Percentiles rank a stretch among this genome's conserved stretches.
phyloP scores from a whole-genome alignment of 2,888 invertebrate genomes.

The Troides oblongomaculatus region DNA sequence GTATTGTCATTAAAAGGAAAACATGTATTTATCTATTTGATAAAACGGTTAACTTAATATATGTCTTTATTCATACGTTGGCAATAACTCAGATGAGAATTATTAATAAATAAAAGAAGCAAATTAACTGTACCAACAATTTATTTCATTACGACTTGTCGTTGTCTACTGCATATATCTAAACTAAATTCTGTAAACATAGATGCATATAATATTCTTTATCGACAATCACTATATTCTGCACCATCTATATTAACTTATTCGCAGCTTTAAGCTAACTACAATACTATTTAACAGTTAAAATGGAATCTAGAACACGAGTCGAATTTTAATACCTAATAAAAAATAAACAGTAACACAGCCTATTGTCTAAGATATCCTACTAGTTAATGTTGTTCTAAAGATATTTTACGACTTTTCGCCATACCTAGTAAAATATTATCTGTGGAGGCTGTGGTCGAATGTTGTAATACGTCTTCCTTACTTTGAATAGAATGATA shows the following conservation, averaged over 20 bases:
- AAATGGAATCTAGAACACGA: constrained; percentile 16
- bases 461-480: constrained; percentile 69
- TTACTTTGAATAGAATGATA: constrained; percentile 74
- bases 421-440: constrained; percentile 73
- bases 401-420: constrained; percentile 60
- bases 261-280: constrained; percentile 26
- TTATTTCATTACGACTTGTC: constrained; percentile 26
- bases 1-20: too few relatives aligned
- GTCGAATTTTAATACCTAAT: constrained; percentile 9
- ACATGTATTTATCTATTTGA: too few relatives aligned
- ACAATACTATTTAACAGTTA: constrained; percentile 22
- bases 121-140: constrained; percentile 18
- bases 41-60: too few relatives aligned
- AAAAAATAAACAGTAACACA: constrained; percentile 9
- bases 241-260: constrained; percentile 28
- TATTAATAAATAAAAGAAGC: too few relatives aligned
- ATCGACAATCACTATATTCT: constrained; percentile 23
- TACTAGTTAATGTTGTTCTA: constrained; percentile 52
- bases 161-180: constrained; percentile 24
- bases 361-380: constrained; percentile 27
- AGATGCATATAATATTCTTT: constrained; percentile 18
- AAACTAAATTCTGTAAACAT: constrained; percentile 25
- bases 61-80: too few relatives aligned
- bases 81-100: too few relatives aligned
- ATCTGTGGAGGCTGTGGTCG: constrained; percentile 72